phyloP scores from a whole-genome alignment of 2,888 invertebrate species.

The Hyppa rectilinea region DNA sequence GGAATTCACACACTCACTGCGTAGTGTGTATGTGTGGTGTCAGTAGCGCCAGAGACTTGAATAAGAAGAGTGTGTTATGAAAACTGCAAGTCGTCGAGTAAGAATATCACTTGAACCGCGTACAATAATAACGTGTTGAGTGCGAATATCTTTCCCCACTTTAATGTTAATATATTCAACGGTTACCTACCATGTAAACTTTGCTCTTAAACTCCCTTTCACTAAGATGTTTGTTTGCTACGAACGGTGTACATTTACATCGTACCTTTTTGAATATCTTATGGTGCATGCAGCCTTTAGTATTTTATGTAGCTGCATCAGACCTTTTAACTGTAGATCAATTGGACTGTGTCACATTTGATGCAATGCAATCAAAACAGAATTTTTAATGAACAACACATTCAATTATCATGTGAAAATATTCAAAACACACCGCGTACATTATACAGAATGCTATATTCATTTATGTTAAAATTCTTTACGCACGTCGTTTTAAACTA shows the following conservation, averaged over 20 bases:
- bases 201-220: conserved; percentile 53
- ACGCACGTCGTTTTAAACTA: conserved; percentile 40
- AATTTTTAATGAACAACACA: background rate
- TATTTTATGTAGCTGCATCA: background rate
- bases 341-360: too few species aligned
- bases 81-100: conserved; percentile 42
- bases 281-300: conserved; percentile 2
- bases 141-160: conserved; percentile 45
- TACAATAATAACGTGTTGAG: conserved; percentile 57
- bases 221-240: conserved; percentile 48
- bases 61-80: conserved; percentile 31
- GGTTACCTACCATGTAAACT: conserved; percentile 53
- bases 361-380: background rate
- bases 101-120: conserved; percentile 43
- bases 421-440: conserved; percentile 17
- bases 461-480: conserved; percentile 48
- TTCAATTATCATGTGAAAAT: conserved; percentile 1
- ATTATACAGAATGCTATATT: conserved; percentile 37
- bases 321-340: background rate
- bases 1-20: too few species aligned
- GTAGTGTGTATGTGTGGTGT: too few species aligned
- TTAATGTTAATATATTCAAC: conserved; percentile 56
- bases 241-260: conserved; percentile 35
- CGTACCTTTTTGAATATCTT: conserved; percentile 9
- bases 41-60: too few species aligned